phyloP scores from a whole-genome alignment of 2,113 vertebrate genomes.

The Phrynocephalus versicolor region DNA sequence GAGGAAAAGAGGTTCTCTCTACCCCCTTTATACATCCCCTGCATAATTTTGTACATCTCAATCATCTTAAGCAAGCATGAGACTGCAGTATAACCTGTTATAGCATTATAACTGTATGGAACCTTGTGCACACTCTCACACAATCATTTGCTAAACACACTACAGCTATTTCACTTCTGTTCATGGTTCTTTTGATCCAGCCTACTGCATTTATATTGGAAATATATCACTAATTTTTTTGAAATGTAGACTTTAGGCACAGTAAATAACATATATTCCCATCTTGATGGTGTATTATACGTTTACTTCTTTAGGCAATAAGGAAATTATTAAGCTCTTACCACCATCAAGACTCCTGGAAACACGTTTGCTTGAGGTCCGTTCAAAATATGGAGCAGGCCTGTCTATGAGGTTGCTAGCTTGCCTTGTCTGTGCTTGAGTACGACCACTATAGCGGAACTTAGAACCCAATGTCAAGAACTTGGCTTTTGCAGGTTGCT shows the following conservation, averaged over 20 bases:
- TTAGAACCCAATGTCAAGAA: conserved; percentile 88
- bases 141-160: not conserved
- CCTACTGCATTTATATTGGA: not conserved
- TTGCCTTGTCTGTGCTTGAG: conserved; percentile 84
- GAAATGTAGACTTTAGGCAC: not conserved
- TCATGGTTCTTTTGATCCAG: not conserved
- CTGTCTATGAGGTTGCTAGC: conserved; percentile 87
- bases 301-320: not conserved
- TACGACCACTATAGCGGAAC: conserved; percentile 89
- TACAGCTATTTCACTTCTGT: not conserved
- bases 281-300: not conserved
- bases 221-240: not conserved
- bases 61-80: not conserved
- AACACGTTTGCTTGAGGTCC: conserved; percentile 83
- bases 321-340: conserved; percentile 43
- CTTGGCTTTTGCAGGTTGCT: conserved; percentile 84
- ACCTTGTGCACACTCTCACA: not conserved
- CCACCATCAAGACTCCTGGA: conserved; percentile 87
- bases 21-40: not conserved
- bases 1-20: too few species aligned
- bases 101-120: not conserved
- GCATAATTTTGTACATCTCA: not conserved
- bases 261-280: not conserved
- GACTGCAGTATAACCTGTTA: not conserved
- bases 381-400: conserved; percentile 81